phyloP scores from a whole-genome alignment of 2,113 vertebrate species.

The Cercocebus atys region DNA sequence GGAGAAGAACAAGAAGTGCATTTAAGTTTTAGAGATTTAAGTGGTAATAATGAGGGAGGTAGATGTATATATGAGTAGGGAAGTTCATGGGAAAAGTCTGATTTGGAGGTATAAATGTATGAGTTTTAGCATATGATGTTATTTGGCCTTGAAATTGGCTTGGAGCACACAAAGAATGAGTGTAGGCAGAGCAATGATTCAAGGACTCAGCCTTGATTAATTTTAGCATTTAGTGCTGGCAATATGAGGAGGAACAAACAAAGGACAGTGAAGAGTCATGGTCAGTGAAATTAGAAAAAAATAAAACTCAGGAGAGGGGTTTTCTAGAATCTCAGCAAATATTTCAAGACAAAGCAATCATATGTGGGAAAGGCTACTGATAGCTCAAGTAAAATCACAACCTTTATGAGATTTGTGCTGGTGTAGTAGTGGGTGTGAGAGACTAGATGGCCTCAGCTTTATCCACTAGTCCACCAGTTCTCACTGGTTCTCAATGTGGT shows the following conservation, averaged over 20 bases:
- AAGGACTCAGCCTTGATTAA: not conserved
- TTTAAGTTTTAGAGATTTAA: not conserved
- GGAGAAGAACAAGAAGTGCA: not conserved
- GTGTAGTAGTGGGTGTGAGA: not conserved
- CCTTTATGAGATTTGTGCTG: not conserved
- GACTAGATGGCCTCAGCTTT: not conserved
- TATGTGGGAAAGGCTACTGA: not conserved
- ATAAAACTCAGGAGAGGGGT: not conserved
- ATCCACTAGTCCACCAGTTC: not conserved
- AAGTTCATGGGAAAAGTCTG: not conserved
- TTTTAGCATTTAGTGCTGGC: not conserved
- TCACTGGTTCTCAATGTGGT: not conserved
- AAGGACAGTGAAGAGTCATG: not conserved
- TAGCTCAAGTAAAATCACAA: not conserved
- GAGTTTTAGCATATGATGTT: not conserved
- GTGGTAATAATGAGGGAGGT: not conserved
- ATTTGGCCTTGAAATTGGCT: not conserved
- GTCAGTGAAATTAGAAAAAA: not conserved
- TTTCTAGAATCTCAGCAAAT: not conserved
- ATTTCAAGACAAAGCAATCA: not conserved
- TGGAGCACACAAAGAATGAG: not conserved
- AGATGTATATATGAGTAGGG: not conserved
- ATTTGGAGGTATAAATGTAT: not conserved
- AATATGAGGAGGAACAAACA: not conserved
- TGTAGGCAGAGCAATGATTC: not conserved